These are phyloP conservation scores for Machimus atricapillus DNA, from an alignment of 2,888 invertebrate genomes.

Conservation along the genomic window DNA sequence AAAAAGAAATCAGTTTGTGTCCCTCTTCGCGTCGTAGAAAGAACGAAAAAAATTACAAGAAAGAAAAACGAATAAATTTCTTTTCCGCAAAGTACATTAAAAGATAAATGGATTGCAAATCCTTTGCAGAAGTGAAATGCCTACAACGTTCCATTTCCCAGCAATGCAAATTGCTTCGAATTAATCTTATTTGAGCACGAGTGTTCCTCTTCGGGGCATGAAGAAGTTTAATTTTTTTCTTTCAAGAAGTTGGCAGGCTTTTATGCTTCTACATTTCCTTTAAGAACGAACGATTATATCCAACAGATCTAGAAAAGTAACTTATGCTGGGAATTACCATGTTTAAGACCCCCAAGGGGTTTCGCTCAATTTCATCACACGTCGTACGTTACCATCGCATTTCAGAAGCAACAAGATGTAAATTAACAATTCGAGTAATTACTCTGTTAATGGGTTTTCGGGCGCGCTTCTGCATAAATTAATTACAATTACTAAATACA, in stretches of 20 bases:
- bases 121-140: background rate
- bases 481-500: background rate
- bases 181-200: background rate
- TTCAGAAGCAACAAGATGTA: background rate
- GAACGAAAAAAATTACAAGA: background rate
- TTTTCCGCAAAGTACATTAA: background rate
- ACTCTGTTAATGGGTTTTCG: background rate
- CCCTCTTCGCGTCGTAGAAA: background rate
- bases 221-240: background rate
- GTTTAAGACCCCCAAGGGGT: background rate
- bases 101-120: background rate
- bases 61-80: background rate
- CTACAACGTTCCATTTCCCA: background rate
- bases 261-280: background rate
- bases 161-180: background rate
- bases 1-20: background rate
- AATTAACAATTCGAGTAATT: background rate
- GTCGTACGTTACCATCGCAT: background rate
- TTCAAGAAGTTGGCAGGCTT: background rate
- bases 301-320: background rate
- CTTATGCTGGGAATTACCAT: background rate
- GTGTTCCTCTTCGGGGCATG: background rate
- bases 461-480: background rate
- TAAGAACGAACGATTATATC: background rate
- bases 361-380: background rate